Base-by-base conservation (phyloP, 2,797 vertebrate genomes). In the Rousettus madagascariensis region DNA sequence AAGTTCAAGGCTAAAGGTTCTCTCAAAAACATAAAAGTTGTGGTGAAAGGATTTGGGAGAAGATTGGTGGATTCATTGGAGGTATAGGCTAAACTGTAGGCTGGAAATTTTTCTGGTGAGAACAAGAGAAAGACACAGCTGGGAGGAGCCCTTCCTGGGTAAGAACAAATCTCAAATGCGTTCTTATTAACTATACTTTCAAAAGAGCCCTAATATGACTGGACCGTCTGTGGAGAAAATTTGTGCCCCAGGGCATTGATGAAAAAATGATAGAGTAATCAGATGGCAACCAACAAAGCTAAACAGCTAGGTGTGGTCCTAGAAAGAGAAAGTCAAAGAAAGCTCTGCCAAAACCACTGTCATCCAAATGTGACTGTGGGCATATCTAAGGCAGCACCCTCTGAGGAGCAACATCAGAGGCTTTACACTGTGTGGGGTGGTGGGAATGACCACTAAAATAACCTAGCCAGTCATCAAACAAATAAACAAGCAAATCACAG, bases 401-500 rank as follows among this genome's bases (percentile, higher is more conserved):
- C 24, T 51, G 4, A 66, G 49, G 30, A 84, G 49, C 38, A 87
- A 78, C 17, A 79, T 51, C 24, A 92, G 65, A 89, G 49, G 28
- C 24, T 89, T 79, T 71, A 63, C 33, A 65, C 17, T 41, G 15
- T 20, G 30, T 41, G 13, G 16, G 28, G 30, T 28, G 20, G 36
- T 59, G 13, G 49, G 15, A 63, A 2, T 66, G 83, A 49, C 36
- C 26, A 71, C 22, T 41, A 59, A 87, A 75, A 94, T 74, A 86
- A 86, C 79, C 51, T 46, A 72, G 20, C 13, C 49, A 80, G 41
- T 43, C 49, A 87, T n/a, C 79, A 86, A 86, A 46, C 8, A 88
- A 92, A 92, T 53, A 84, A 83, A 89, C 6, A 61, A 78, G n/a
- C 24, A 86, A 94, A 85, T 86, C 68, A 85, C 63, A 46, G 63